These are phyloP conservation scores for Cephus cinctus DNA, from an alignment of 1,140 invertebrate species.

Conservation along the genomic window DNA sequence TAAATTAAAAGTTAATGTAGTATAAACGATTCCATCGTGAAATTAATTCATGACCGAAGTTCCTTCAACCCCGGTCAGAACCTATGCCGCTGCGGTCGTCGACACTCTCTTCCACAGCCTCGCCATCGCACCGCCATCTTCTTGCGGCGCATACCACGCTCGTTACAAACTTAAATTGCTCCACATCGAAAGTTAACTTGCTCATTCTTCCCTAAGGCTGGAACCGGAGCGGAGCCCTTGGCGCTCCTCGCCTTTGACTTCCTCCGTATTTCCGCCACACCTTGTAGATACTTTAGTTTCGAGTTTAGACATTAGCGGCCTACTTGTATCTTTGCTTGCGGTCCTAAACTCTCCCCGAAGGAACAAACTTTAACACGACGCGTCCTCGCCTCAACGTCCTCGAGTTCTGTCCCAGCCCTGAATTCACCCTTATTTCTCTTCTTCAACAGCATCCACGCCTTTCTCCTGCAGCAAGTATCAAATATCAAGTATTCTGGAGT, in stretches of 20 bases:
- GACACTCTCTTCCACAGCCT: not conserved
- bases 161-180: conserved; percentile 44
- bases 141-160: conserved; percentile 26
- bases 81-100: not conserved
- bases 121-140: conserved; percentile 5
- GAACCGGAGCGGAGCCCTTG: conserved; percentile 8
- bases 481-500: not conserved
- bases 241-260: not conserved
- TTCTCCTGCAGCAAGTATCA: no score
- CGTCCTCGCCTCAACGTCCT: not conserved
- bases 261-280: not conserved
- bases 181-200: conserved; percentile 40
- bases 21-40: conserved; percentile 41
- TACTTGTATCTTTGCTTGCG: not conserved
- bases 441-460: no score
- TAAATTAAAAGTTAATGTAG: conserved; percentile 48
- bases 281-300: not conserved
- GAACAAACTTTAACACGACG: not conserved
- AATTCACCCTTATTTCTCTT: not conserved
- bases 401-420: not conserved
- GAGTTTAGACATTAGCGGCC: not conserved
- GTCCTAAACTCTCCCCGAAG: not conserved
- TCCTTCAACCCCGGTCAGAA: conserved; percentile 1
- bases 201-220: conserved; percentile 37
- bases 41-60: conserved; percentile 47